These are phyloP conservation scores for Molossus molossus DNA, from an alignment of 2,797 vertebrate species.

Conservation along the genomic window DNA sequence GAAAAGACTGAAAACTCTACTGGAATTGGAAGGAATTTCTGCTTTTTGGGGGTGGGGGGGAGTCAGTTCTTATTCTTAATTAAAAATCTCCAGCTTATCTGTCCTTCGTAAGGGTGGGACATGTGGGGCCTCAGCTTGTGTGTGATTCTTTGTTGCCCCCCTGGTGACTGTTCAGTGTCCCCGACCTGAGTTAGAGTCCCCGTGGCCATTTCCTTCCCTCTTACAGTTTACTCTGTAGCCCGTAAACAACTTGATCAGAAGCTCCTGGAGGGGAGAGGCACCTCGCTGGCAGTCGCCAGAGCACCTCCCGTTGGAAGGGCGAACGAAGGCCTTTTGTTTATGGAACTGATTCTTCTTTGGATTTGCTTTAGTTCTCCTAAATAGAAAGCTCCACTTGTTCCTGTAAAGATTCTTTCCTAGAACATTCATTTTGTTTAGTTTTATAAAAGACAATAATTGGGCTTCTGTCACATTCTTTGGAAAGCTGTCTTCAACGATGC, in stretches of 20 bases:
- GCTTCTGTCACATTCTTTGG: constrained; percentile 79
- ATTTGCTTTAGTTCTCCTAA: constrained; percentile 66
- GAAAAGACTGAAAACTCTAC: background rate
- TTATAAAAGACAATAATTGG: constrained; percentile 78
- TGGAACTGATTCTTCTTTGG: background rate
- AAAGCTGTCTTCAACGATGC: constrained; percentile 74
- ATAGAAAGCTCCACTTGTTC: constrained; percentile 71
- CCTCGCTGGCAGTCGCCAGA: background rate
- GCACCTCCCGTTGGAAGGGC: background rate
- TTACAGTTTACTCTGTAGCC: background rate
- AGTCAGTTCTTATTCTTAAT: constrained; percentile 12
- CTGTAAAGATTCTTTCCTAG: constrained; percentile 77
- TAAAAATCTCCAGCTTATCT: background rate
- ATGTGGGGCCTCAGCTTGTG: background rate
- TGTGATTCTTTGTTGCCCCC: background rate
- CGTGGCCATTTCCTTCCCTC: background rate
- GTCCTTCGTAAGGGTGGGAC: background rate
- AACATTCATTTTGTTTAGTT: constrained; percentile 83
- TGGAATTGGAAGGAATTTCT: background rate
- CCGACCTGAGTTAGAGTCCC: background rate
- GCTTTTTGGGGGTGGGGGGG: background rate
- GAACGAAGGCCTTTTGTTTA: background rate
- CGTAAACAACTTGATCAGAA: background rate
- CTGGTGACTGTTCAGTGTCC: background rate
- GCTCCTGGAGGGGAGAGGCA: background rate